A percentile compares a stretch with the other conserved stretches of the same genome.
Conservation (phyloP, 2,797 vertebrate species). For the Melanogrammus aeglefinus region DNA sequence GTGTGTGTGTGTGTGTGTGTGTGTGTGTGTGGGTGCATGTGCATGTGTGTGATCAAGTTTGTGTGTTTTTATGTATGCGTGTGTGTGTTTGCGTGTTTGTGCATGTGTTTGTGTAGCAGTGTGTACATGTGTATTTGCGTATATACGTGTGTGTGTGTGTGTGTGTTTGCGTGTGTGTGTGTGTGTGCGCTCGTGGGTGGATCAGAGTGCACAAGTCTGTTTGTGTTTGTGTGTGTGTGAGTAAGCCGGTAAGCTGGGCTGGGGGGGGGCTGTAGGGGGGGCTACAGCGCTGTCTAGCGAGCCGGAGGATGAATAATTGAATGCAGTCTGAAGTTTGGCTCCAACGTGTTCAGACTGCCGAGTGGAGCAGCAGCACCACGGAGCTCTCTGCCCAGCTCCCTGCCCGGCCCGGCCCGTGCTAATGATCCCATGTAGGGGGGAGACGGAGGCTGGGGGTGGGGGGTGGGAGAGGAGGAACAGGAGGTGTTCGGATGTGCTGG, state of each 20-base stretch:
- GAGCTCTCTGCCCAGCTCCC: not conserved
- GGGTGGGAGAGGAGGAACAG: not conserved
- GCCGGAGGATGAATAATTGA: slow-evolving; percentile 75
- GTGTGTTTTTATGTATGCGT: no score
- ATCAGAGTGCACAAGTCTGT: not conserved
- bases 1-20: slow-evolving; percentile 6
- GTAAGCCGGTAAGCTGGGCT: slow-evolving; percentile 2
- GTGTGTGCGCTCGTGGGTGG: not conserved
- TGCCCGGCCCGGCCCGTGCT: slow-evolving; percentile 28
- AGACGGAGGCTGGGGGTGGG: not conserved
- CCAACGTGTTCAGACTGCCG: slow-evolving; percentile 78
- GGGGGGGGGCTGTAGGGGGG: slow-evolving; percentile 2
- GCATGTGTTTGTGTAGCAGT: not conserved
- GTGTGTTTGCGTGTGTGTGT: not conserved
- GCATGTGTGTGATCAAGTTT: not conserved
- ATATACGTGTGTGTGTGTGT: slow-evolving; percentile 5
- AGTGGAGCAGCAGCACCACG: slow-evolving; percentile 50
- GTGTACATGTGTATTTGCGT: slow-evolving; percentile 1
- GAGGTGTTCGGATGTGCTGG: slow-evolving; percentile 41
- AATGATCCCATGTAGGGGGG: slow-evolving; percentile 50
- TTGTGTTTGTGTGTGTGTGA: slow-evolving; percentile 9
- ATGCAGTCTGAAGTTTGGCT: slow-evolving; percentile 77
- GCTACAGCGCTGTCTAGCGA: slow-evolving; percentile 31
- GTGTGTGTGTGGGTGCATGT: slow-evolving; percentile 8
- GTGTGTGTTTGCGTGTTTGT: not conserved